A percentile compares a stretch with the other conserved stretches of the same genome.
Conservation (phyloP, 2,888 invertebrate genomes). For the Clostera curtula region DNA sequence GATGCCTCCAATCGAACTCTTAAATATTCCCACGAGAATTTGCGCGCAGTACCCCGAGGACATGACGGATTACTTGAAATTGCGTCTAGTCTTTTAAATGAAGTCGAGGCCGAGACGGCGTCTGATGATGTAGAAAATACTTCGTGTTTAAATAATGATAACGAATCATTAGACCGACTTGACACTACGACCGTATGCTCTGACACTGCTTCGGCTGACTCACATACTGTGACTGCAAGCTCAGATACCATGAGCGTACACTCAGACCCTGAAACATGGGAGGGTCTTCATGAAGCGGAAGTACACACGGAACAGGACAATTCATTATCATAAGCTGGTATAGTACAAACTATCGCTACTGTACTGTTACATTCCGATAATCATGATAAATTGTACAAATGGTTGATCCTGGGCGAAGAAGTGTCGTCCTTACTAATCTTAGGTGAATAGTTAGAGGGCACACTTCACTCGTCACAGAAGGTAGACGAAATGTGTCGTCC, state of each 20-base stretch:
- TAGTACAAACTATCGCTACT: too few species aligned
- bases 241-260: constrained; percentile 1
- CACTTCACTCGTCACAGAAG: too few species aligned
- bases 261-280: constrained; percentile 2
- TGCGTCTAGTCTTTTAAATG: constrained; percentile 1
- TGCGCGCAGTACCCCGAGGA: constrained; percentile 7
- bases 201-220: background rate
- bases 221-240: background rate
- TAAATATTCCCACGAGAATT: constrained; percentile 15
- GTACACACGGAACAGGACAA: too few species aligned
- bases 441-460: too few species aligned
- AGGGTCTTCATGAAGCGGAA: background rate
- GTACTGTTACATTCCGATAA: background rate
- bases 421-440: too few species aligned
- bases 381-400: too few species aligned
- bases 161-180: too few species aligned
- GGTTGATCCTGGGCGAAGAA: too few species aligned
- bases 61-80: constrained; percentile 11
- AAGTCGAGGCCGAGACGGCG: constrained; percentile 13
- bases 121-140: background rate
- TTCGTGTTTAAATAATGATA: too few species aligned
- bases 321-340: too few species aligned
- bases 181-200: too few species aligned
- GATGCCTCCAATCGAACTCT: constrained; percentile 8
- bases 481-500: too few species aligned